Percentiles rank a stretch among this genome's conserved stretches.
These are phyloP conservation scores for Acronicta psi DNA, from an alignment of 2,888 invertebrate genomes.

Conservation along the genomic window DNA sequence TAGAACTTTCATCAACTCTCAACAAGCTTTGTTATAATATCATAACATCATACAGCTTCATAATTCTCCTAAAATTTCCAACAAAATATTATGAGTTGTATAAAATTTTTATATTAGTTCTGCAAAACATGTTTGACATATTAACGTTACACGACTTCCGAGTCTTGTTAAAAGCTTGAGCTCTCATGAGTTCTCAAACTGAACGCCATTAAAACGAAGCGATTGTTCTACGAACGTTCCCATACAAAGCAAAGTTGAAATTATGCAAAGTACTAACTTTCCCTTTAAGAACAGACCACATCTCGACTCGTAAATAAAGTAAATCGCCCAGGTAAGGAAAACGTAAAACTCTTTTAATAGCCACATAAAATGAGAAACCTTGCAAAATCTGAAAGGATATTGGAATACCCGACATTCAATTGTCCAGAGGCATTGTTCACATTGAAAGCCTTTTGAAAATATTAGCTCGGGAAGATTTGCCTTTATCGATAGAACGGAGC, in stretches of 20 bases:
- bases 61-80: conserved; percentile 30
- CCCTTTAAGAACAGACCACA: conserved; percentile 21
- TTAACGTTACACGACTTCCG: conserved; percentile 34
- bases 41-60: conserved; percentile 33
- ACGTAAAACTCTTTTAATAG: conserved; percentile 40
- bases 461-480: conserved; percentile 65
- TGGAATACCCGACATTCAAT: conserved; percentile 58
- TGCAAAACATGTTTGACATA: conserved; percentile 18
- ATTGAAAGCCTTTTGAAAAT: conserved; percentile 65
- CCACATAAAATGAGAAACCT: conserved; percentile 50
- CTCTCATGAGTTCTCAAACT: conserved; percentile 25
- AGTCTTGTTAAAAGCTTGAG: conserved; percentile 34
- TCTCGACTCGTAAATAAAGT: conserved; percentile 23
- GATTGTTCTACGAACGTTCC: conserved; percentile 17
- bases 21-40: not conserved
- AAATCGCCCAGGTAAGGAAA: conserved; percentile 35
- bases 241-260: conserved; percentile 17
- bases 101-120: conserved; percentile 37
- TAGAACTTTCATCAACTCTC: too few relatives aligned
- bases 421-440: conserved; percentile 63
- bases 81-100: conserved; percentile 27
- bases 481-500: conserved; percentile 51
- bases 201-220: conserved; percentile 19
- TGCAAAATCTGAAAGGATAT: conserved; percentile 56
- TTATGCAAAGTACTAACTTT: conserved; percentile 25